Percentiles rank a stretch among this genome's conserved stretches.
Evolutionary conservation across 2,113 vertebrate species (phyloP).

Genomic region (Brachyhypopomus gauderio): DNA sequence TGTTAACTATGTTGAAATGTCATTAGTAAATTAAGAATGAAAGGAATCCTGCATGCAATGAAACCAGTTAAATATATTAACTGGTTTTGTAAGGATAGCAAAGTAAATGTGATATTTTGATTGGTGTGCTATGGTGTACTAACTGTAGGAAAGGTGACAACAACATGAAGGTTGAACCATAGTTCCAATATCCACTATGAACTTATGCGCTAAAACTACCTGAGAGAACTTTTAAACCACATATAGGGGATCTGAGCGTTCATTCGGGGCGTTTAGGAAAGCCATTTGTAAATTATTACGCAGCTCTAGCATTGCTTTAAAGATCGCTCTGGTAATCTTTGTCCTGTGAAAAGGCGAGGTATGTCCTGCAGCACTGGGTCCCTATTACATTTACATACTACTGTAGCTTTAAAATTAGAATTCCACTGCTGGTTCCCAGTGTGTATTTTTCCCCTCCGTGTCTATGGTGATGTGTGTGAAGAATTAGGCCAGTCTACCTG

Average conservation of each 20-base stretch:
- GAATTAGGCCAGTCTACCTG: slow-evolving; percentile 41
- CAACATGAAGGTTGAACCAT: not conserved
- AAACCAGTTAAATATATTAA: not conserved
- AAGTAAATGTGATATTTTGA: slow-evolving; percentile 5
- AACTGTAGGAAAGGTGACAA: not conserved
- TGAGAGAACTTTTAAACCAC: not conserved
- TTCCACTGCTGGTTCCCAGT: slow-evolving; percentile 13
- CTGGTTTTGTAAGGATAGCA: not conserved
- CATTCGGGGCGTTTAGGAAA: not conserved
- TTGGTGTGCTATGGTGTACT: not conserved
- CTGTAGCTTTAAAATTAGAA: slow-evolving; percentile 50
- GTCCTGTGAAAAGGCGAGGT: slow-evolving; percentile 12
- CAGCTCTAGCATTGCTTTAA: not conserved
- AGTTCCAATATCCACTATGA: not conserved
- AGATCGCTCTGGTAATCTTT: not conserved
- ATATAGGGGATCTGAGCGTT: not conserved
- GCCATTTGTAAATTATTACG: not conserved
- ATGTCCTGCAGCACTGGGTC: not conserved
- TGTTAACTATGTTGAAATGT: too few relatives aligned
- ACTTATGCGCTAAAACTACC: not conserved
- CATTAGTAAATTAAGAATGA: too few relatives aligned
- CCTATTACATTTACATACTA: slow-evolving; percentile 39
- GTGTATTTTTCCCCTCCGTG: slow-evolving; percentile 32
- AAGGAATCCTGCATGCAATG: not conserved
- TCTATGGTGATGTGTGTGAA: slow-evolving; percentile 23